Base-by-base conservation (phyloP, 2,797 vertebrate genomes). In the Microctenopoma stevenorrisi region DNA sequence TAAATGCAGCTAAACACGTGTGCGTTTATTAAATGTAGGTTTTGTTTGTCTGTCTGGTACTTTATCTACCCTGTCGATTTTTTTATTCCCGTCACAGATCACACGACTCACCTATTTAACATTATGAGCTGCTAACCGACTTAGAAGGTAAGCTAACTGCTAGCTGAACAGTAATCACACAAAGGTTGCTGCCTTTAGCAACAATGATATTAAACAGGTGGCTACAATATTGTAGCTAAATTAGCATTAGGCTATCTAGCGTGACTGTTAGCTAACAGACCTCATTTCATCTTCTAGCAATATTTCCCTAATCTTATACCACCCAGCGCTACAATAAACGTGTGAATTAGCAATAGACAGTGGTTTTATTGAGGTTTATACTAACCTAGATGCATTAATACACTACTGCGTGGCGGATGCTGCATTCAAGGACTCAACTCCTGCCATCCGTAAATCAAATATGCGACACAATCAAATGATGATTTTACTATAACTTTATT, bases 381-480 rank as follows among this genome's bases (percentile, higher is more conserved):
- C 5, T 33, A 1, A 37, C 12, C 12, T 7, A 5, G 13, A 12
- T 2, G 2, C 61, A 16, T 2, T 57, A 38, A 14, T 13, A 15
- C 4, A 8, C 8, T 0, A 22, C 3, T 46, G 2, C 47, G 4
- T 13, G 12, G 0, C 1, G 5, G 12, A 5, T 1, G 38, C 15
- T 63, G 53, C 66, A 3, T 81, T 74, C 57, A 69, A 0, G 43
- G 30, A 53, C 70, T 37, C 11, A 13, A 18, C 12, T 1, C 9
- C 3, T 4, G 7, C 7, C 3, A n/a, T 7, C 1, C 0, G 0
- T 35, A 14, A 56, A 53, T 70, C 25, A 7, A 7, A 16, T 8
- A 2, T 15, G 4, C 42, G 14, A 7, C 2, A 43, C 1, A 43
- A 9, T 46, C 4, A 9, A n/a, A 0, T 0, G 0, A 35, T 33